Conservation (phyloP, 35 echinoderm and acorn worm species). For the Apostichopus parvimensis region DNA sequence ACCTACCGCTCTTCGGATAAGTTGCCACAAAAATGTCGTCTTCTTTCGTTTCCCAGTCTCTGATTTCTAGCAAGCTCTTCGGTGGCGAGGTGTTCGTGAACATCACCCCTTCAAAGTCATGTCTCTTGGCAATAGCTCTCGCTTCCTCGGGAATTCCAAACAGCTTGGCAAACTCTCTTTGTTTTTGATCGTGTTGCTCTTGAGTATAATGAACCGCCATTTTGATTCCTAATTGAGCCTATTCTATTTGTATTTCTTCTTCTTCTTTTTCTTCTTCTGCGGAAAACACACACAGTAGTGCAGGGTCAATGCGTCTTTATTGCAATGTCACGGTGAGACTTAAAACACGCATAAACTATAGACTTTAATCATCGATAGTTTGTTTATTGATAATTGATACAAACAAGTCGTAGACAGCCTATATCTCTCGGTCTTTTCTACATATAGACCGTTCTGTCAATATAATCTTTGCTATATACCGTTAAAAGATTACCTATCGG, state of each 20-base stretch:
- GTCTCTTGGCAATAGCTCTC: not conserved
- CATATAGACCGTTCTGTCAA: not conserved
- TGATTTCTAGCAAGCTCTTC: not conserved
- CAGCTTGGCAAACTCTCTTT: not conserved
- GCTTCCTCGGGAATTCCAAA: conserved; percentile 13
- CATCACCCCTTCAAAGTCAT: conserved; percentile 13
- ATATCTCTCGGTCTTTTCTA: not conserved
- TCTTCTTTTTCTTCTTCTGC: not conserved
- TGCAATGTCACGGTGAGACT: not conserved
- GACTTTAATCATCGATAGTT: no score
- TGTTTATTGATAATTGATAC: no score
- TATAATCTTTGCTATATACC: no score
- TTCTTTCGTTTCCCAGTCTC: conserved; percentile 17
- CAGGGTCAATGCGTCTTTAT: not conserved
- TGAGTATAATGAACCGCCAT: conserved; percentile 1
- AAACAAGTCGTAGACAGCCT: no score
- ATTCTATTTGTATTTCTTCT: not conserved
- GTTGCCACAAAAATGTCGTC: conserved; percentile 11
- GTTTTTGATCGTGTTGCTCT: not conserved
- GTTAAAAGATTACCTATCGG: no score
- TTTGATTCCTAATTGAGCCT: not conserved
- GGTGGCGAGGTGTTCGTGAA: not conserved
- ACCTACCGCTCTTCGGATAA: conserved; percentile 29
- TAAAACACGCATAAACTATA: no score
- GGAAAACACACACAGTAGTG: not conserved